Percentiles rank a stretch among this genome's conserved stretches.
Evolutionary conservation across 23 tunicate species (phyloP).

Genomic region (Oikopleura dioica): DNA sequence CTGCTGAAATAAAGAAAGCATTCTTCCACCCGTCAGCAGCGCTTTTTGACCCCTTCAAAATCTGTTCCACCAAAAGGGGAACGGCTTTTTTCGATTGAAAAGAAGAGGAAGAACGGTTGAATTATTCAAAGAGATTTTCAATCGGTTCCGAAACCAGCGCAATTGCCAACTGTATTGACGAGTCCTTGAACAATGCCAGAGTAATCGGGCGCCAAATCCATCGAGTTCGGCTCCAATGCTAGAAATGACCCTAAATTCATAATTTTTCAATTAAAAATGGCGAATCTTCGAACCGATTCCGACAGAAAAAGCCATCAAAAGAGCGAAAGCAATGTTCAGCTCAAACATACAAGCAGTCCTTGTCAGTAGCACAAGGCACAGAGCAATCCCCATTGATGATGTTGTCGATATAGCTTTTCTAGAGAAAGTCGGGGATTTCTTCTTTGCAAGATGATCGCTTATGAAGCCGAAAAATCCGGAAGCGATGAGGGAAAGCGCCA

Average conservation of each 20-base stretch:
- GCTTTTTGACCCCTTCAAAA: too few relatives aligned
- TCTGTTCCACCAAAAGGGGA: too few relatives aligned
- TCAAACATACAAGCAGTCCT: background rate
- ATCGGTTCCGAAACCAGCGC: background rate
- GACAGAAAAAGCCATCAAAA: background rate
- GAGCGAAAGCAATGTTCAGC: background rate
- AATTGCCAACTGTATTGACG: background rate
- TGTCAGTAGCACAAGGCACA: background rate
- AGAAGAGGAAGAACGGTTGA: too few relatives aligned
- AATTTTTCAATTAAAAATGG: too few relatives aligned
- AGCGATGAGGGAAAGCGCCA: background rate
- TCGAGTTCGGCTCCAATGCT: background rate
- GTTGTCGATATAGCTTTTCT: background rate
- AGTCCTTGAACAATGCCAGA: background rate
- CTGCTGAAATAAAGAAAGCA: too few relatives aligned
- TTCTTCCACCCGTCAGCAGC: too few relatives aligned
- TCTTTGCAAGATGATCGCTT: background rate
- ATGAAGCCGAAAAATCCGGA: background rate
- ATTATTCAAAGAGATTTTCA: too few relatives aligned
- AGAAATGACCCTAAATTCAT: too few relatives aligned
- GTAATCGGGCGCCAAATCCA: background rate
- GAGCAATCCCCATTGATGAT: background rate
- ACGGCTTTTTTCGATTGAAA: too few relatives aligned
- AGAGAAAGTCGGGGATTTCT: background rate
- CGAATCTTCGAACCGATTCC: too few relatives aligned